Conservation (phyloP, 1,140 invertebrate genomes). For the Meloidogyne hapla region DNA sequence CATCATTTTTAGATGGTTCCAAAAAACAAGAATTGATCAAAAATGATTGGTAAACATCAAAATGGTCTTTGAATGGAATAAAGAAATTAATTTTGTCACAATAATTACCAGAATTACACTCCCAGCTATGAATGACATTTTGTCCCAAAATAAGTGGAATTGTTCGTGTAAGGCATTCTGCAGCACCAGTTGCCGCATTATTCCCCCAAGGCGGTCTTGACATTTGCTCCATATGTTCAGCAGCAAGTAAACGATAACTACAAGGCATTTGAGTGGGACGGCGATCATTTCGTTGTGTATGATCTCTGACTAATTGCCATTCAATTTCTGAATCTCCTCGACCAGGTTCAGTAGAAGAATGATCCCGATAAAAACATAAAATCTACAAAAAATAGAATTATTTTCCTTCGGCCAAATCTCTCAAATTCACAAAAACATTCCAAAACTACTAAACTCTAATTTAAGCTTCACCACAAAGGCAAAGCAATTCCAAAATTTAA, state of each 20-base stretch:
- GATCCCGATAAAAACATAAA: constrained; percentile 46
- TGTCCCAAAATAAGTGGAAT: constrained; percentile 34
- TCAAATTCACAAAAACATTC: too few relatives aligned
- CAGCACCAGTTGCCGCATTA: background rate
- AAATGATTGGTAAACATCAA: constrained; percentile 45
- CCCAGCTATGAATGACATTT: constrained; percentile 38
- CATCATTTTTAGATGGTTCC: constrained; percentile 27
- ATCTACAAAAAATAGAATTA: constrained; percentile 27
- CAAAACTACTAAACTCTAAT: too few relatives aligned
- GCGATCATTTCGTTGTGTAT: constrained; percentile 45
- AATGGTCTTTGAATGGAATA: constrained; percentile 36
- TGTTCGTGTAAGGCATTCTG: background rate
- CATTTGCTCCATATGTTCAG: constrained; percentile 6
- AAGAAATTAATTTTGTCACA: background rate
- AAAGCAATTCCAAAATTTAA: too few relatives aligned
- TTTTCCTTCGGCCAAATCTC: too few relatives aligned
- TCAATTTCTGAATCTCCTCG: constrained; percentile 36
- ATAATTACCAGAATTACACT: constrained; percentile 43
- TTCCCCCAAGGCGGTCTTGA: constrained; percentile 15
- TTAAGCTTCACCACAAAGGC: too few relatives aligned
- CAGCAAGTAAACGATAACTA: background rate
- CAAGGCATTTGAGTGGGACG: constrained; percentile 38
- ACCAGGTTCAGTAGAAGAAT: constrained; percentile 16
- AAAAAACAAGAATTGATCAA: constrained; percentile 40
- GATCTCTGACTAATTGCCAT: constrained; percentile 47